Conservation (phyloP, 2,888 invertebrate species). For the Lycia hirtaria region DNA sequence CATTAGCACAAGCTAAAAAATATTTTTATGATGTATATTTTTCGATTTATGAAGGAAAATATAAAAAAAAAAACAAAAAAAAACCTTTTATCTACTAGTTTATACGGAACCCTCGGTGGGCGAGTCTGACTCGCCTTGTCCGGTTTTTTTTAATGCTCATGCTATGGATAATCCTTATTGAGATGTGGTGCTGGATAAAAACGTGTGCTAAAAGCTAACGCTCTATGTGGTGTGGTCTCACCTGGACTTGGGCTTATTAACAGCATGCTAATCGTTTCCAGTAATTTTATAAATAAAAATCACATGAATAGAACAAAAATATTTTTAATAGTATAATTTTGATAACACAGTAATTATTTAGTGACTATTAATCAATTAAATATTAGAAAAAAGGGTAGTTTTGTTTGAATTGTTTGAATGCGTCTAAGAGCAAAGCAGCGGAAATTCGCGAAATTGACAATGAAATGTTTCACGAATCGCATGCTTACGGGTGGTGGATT, state of each 20-base stretch:
- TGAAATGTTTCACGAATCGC: constrained; percentile 28
- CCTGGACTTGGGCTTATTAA: constrained; percentile 37
- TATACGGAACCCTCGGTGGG: too few relatives aligned
- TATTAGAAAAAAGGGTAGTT: not conserved
- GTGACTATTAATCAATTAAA: not conserved
- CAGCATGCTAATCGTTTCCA: constrained; percentile 43
- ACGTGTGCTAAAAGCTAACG: constrained; percentile 32
- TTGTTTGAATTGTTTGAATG: too few relatives aligned
- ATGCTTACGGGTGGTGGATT: constrained; percentile 55
- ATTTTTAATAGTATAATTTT: not conserved
- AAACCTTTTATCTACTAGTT: too few relatives aligned
- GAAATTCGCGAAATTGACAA: constrained; percentile 23
- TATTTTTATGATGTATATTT: too few relatives aligned
- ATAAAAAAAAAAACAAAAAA: too few relatives aligned
- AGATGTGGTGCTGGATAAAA: constrained; percentile 25
- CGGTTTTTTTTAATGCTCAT: constrained; percentile 20
- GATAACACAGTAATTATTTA: not conserved
- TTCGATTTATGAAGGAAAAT: too few relatives aligned
- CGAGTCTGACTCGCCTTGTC: not conserved
- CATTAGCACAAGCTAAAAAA: too few relatives aligned
- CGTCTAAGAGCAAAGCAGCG: constrained; percentile 5
- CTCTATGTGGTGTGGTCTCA: constrained; percentile 45
- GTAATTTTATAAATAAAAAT: not conserved
- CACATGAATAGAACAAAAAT: not conserved
- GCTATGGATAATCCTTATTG: constrained; percentile 22